Percentiles rank a stretch among this genome's conserved stretches.
Evolutionary conservation across 2,797 vertebrate species (phyloP).

Genomic region (Arnoldichthys spilopterus): DNA sequence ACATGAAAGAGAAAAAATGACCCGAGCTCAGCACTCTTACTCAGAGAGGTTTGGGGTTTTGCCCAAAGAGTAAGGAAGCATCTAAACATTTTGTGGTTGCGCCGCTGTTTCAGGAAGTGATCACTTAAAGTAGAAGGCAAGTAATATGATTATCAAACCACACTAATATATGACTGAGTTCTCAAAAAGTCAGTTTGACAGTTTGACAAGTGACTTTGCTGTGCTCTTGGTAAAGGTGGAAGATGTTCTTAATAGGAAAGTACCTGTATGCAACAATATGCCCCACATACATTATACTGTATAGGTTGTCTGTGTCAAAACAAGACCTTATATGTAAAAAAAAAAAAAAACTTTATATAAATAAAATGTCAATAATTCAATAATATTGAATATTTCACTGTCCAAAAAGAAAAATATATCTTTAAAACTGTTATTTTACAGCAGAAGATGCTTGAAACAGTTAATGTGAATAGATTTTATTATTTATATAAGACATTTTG

Average conservation of each 20-base stretch:
- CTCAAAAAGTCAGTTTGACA: background rate
- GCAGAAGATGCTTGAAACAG: no score
- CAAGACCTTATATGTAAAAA: no score
- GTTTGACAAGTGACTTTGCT: background rate
- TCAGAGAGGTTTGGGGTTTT: conserved; percentile 11
- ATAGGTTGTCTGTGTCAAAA: no score
- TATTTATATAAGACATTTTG: no score
- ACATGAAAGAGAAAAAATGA: background rate
- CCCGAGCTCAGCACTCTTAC: conserved; percentile 22
- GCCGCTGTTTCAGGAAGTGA: background rate
- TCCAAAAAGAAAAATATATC: no score
- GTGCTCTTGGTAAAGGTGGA: background rate
- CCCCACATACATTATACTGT: no score
- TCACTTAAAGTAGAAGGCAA: conserved; percentile 1
- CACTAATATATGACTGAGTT: background rate
- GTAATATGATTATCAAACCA: background rate
- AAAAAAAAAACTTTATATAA: no score
- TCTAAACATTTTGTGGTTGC: background rate
- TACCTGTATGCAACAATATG: background rate
- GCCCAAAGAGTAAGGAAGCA: background rate
- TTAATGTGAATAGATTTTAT: no score
- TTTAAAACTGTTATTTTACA: no score
- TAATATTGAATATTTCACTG: no score
- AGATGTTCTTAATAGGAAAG: background rate
- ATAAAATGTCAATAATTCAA: no score